A percentile compares a stretch with the other conserved stretches of the same genome.
Evolutionary conservation across 2,797 vertebrate genomes (phyloP).

Genomic region (Platyrinchus mystaceus): DNA sequence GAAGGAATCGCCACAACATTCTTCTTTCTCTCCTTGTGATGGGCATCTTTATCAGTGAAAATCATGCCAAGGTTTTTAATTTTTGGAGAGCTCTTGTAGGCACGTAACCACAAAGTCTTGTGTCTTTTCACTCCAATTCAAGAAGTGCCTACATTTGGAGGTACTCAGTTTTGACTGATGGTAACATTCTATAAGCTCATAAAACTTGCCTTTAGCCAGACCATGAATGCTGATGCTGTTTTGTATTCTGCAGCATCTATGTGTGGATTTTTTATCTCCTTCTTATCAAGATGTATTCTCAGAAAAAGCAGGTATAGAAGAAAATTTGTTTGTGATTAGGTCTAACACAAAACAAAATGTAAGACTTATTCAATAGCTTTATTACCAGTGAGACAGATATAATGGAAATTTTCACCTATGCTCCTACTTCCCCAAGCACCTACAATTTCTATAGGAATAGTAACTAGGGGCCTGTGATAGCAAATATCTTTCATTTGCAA

Average conservation of each 20-base stretch:
- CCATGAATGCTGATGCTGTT: not conserved
- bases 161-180: not conserved
- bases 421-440: not conserved
- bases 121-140: not conserved
- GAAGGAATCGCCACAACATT: not conserved
- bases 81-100: not conserved
- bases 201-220: not conserved
- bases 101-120: not conserved
- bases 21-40: not conserved
- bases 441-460: not conserved
- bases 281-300: not conserved
- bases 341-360: not conserved
- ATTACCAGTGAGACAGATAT: not conserved
- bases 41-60: not conserved
- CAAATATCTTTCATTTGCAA: not conserved
- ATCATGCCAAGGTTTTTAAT: accelerated
- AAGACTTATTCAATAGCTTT: not conserved
- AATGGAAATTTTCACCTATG: not conserved
- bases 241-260: not conserved
- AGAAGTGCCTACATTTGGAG: not conserved
- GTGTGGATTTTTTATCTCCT: not conserved
- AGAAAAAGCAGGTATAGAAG: not conserved
- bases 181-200: not conserved
- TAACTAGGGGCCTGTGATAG: not conserved
- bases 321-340: not conserved